Evolutionary conservation across 2,888 invertebrate genomes (phyloP).

Genomic region (Herminia tarsipennalis): DNA sequence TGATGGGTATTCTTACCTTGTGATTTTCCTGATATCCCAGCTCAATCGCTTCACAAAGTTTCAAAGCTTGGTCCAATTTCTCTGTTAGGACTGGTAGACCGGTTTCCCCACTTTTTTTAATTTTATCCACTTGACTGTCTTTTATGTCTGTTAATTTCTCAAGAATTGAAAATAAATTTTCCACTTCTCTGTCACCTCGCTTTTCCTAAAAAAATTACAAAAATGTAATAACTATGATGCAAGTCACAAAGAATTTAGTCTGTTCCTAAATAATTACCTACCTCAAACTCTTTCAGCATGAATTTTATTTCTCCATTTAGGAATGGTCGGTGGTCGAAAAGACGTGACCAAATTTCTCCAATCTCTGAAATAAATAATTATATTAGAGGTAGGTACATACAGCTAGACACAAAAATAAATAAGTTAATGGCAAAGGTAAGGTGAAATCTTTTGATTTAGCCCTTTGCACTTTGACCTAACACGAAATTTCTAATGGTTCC

Average conservation of each 20-base stretch:
- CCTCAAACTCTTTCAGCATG: constrained; percentile 95
- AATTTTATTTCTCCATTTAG: constrained; percentile 94
- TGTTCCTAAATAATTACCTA: too few relatives aligned
- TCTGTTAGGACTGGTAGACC: constrained; percentile 87
- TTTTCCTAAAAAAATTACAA: constrained; percentile 88
- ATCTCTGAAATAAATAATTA: constrained; percentile 85
- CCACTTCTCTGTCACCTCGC: constrained; percentile 92
- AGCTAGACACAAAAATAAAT: too few relatives aligned
- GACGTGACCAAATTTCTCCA: constrained; percentile 92
- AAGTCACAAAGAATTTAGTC: too few relatives aligned
- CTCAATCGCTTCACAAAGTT: constrained; percentile 87
- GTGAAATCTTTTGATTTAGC: too few relatives aligned
- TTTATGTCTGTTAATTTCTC: constrained; percentile 92
- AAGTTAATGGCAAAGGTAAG: too few relatives aligned
- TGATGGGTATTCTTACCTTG: too few relatives aligned
- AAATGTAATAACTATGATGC: too few relatives aligned
- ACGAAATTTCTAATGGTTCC: too few relatives aligned
- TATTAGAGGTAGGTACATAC: too few relatives aligned
- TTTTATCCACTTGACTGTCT: constrained; percentile 89
- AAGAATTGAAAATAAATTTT: constrained; percentile 90
- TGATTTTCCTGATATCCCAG: constrained; percentile 85
- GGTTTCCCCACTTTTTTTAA: constrained; percentile 86
- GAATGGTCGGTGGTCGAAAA: constrained; percentile 95
- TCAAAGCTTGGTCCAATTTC: constrained; percentile 88
- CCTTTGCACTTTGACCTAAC: too few relatives aligned